Conservation (phyloP, 2,797 vertebrate genomes). For the Alfaro cultratus region DNA sequence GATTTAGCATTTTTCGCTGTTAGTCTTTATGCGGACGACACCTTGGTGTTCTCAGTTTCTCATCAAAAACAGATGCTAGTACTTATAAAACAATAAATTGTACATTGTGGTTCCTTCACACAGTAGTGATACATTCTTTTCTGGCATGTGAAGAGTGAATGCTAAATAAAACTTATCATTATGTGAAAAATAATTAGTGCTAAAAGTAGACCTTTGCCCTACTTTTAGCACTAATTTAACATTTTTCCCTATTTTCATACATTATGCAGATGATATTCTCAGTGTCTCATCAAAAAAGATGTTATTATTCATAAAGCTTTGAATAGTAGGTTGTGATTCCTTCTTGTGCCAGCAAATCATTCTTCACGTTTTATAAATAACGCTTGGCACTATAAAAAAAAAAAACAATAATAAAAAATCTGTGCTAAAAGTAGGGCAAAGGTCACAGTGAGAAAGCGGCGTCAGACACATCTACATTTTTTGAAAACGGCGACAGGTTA, state of each 20-base stretch:
- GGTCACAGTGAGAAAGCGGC: constrained; percentile 18
- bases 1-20: background rate
- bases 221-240: background rate
- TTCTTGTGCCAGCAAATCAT: background rate
- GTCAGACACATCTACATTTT: background rate
- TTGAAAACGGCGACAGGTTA: background rate
- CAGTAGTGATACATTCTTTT: background rate
- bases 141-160: too few relatives aligned
- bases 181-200: background rate
- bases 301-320: background rate
- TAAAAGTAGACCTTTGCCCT: background rate
- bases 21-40: background rate
- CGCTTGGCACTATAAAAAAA: background rate
- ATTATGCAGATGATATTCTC: background rate
- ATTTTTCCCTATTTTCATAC: background rate
- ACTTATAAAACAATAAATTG: background rate
- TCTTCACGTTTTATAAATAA: background rate
- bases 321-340: background rate
- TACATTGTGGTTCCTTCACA: background rate
- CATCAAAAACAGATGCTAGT: background rate
- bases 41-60: background rate
- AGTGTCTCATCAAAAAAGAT: background rate
- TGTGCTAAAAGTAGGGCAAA: constrained; percentile 4
- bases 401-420: too few relatives aligned
- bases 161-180: background rate